Conservation (phyloP, 2,888 invertebrate genomes). For the Pecten maximus region DNA sequence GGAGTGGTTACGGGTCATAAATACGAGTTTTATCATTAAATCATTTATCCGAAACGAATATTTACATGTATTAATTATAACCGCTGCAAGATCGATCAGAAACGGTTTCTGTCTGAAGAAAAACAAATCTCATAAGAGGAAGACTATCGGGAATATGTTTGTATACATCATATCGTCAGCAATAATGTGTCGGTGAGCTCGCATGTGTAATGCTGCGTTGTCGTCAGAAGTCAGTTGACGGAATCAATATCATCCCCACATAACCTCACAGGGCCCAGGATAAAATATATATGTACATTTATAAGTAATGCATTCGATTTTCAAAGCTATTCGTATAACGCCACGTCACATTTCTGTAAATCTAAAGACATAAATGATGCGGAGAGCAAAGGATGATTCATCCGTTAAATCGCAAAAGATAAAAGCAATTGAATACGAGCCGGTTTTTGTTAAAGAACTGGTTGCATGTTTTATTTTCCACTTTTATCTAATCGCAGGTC, state of each 20-base stretch:
- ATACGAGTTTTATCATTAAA: background rate
- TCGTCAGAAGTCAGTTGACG: background rate
- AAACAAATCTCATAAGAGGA: background rate
- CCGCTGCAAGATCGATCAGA: background rate
- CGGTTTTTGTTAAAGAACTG: too few species aligned
- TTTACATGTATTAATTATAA: background rate
- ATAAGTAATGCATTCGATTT: background rate
- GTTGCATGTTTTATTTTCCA: too few species aligned
- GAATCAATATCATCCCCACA: background rate
- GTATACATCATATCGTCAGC: too few species aligned
- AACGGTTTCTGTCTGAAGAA: background rate
- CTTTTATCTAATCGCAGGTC: too few species aligned
- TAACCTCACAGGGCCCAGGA: background rate
- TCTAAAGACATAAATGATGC: too few species aligned
- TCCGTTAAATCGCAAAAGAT: background rate
- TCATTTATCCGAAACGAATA: background rate
- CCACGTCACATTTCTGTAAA: background rate
- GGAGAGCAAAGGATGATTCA: background rate
- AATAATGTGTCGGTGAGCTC: background rate
- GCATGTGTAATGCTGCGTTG: background rate
- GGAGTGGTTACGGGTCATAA: background rate
- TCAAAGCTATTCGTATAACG: background rate
- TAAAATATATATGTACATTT: background rate
- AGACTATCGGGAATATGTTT: background rate
- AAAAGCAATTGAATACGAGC: too few species aligned